Evolutionary conservation across 2,888 invertebrate species (phyloP).

Genomic region (Hypomecis punctinalis): DNA sequence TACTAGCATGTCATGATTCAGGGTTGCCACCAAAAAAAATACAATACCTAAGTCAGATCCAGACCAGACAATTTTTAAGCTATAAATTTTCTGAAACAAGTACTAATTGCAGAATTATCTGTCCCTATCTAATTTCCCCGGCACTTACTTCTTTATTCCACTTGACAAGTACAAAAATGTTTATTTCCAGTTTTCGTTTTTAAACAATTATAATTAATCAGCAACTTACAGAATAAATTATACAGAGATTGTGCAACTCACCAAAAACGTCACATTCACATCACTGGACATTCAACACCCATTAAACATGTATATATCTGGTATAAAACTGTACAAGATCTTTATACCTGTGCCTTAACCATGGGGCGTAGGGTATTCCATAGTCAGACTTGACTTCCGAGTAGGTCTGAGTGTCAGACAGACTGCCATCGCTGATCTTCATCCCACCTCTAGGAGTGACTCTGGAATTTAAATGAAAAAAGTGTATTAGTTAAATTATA

Average conservation of each 20-base stretch:
- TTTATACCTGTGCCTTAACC: constrained; percentile 92
- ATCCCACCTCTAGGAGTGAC: constrained; percentile 81
- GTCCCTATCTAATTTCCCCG: too few relatives aligned
- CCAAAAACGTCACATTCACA: constrained; percentile 28
- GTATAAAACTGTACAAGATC: constrained; percentile 3
- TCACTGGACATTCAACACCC: constrained; percentile 36
- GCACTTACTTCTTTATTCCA: too few relatives aligned
- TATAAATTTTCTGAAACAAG: too few relatives aligned
- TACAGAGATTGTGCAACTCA: constrained; percentile 7
- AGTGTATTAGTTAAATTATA: too few relatives aligned
- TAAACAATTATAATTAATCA: too few relatives aligned
- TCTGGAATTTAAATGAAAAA: constrained; percentile 58
- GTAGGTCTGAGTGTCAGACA: constrained; percentile 93
- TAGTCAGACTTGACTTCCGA: constrained; percentile 91
- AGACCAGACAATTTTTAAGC: too few relatives aligned
- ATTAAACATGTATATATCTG: constrained; percentile 19
- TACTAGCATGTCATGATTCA: too few relatives aligned
- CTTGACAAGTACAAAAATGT: too few relatives aligned
- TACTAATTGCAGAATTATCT: too few relatives aligned
- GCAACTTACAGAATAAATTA: not conserved
- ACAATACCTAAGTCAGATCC: too few relatives aligned
- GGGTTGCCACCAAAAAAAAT: too few relatives aligned
- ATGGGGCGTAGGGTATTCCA: constrained; percentile 93
- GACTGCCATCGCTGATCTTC: constrained; percentile 90
- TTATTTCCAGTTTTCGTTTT: too few relatives aligned